Base-by-base conservation (phyloP, 2,888 invertebrate genomes). In the Chydorus sphaericus region DNA sequence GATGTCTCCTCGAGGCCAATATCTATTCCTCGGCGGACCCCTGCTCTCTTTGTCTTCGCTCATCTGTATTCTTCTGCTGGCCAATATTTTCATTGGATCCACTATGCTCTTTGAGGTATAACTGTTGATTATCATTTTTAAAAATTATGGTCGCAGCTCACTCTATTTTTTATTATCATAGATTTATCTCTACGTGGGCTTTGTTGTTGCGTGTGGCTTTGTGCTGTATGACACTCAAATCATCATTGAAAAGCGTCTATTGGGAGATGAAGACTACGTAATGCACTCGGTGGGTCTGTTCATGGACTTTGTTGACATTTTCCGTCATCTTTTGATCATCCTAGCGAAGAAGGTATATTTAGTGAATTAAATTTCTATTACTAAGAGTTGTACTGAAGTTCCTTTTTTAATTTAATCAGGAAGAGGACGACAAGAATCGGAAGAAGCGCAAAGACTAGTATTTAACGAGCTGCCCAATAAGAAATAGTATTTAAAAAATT, bases 141-240 rank as follows among this genome's bases (percentile, higher is more conserved):
- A 37, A 14, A 30, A 18, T 44, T 56, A 18, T n/a, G 11, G 26
- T 16, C n/a, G 23, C 37, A 37, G 54, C 58, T 29, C 30, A 5
- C 23, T 14, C n/a, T 51, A 33, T 59, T 52, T 33, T 56, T 38
- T 3, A 18, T 59, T 60, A 54, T 55, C 71, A 71, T 70, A 93
- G 82, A 71, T 79, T 59, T 85, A 92, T 66, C 73, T 94, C 54
- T 94, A 96, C 69, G 70, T 89, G 62, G 94, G 94, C 59, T 76
- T 97, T 54, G 75, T 83, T 62, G 76, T 92, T 48, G 91, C 96
- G 86, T 93, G 92, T 68, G 92, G 85, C 57, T 97, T 96, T 71
- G 83, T 98, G 14, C 76, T 97, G 61, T 97, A 88, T 66, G 97
- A 97, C 71, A 98, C 97, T n/a, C 96, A 96, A 73, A 74, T 89